phyloP scores from a whole-genome alignment of 2,113 vertebrate genomes.

The Hippolais icterina region DNA sequence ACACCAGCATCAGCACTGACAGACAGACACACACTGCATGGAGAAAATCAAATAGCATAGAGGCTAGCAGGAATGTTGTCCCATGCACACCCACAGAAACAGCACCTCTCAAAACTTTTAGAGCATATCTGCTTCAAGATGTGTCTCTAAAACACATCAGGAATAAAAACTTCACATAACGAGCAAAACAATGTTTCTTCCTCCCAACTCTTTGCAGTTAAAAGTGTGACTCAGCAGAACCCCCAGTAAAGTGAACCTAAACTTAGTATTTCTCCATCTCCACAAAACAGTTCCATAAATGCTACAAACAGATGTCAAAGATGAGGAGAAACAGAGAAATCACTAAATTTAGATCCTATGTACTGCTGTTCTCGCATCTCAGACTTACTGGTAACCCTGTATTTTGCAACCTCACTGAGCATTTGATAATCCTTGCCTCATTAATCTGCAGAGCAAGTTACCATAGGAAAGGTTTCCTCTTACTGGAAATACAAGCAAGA shows the following conservation, averaged over 20 bases:
- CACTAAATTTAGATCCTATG: not conserved
- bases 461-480: not conserved
- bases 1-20: not conserved
- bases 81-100: not conserved
- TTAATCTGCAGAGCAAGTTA: not conserved
- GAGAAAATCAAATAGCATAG: not conserved
- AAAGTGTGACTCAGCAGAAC: not conserved
- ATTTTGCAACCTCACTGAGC: not conserved
- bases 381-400: not conserved
- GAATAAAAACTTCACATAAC: not conserved
- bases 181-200: not conserved
- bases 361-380: not conserved
- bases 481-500: not conserved
- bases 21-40: not conserved
- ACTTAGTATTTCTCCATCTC: not conserved
- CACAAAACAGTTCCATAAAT: not conserved
- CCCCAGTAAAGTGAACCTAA: not conserved
- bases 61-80: not conserved
- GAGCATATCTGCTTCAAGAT: not conserved
- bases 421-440: not conserved
- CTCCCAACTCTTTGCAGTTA: not conserved
- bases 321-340: slow-evolving; percentile 3
- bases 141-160: not conserved
- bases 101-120: not conserved
- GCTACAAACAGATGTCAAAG: slow-evolving; percentile 8